A percentile compares a stretch with the other conserved stretches of the same genome.
These are phyloP conservation scores for Hyla sarda DNA, from an alignment of 2,113 vertebrate species.

Conservation along the genomic window DNA sequence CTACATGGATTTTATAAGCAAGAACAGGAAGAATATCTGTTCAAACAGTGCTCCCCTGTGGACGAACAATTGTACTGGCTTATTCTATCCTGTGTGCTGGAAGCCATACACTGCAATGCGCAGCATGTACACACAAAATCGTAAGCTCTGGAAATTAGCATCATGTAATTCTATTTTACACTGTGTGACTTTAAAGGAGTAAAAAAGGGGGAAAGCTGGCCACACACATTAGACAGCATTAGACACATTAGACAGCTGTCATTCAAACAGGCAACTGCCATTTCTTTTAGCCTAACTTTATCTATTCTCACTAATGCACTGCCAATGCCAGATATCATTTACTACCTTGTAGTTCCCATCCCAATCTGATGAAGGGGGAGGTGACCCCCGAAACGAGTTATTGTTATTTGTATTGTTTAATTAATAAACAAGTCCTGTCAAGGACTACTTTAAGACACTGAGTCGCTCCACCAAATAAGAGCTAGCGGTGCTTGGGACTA, in stretches of 20 bases:
- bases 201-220: no score
- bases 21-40: neutral
- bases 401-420: no score
- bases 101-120: neutral
- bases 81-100: neutral
- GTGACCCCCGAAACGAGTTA: no score
- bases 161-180: neutral
- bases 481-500: no score
- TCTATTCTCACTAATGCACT: neutral
- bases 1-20: neutral
- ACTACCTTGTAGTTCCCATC: neutral
- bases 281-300: neutral
- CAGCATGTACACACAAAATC: neutral
- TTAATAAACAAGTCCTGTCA: no score
- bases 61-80: neutral
- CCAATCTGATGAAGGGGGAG: no score
- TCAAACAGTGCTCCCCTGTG: slow-evolving; percentile 38
- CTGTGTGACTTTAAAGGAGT: no score
- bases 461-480: no score
- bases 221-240: no score
- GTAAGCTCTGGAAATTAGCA: neutral
- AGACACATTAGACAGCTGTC: no score
- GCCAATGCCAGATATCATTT: neutral
- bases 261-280: no score
- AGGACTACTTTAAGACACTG: no score